Evolutionary conservation across 2,797 vertebrate genomes (phyloP), one percentile per base, ranked within the genome.

Genomic region (Heterohyrax brucei): DNA sequence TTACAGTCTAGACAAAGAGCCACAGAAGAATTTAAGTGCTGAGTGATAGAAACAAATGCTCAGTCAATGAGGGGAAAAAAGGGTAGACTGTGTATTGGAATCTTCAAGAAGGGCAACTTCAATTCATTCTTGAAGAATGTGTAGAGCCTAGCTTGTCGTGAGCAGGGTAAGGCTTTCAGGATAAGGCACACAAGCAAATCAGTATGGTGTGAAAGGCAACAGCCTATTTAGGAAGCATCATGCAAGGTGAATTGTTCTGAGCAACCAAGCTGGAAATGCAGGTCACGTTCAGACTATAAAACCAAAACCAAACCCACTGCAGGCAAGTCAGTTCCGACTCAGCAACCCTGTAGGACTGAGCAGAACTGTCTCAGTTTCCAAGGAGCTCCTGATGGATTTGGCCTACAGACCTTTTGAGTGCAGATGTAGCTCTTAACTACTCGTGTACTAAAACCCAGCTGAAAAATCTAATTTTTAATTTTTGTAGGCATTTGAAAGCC

Each of bases 391-490:
- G 66, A 5, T 68, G 28, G 28, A 3, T 68, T 68, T n/a, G 30
- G n/a, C 13, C 30, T 68, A 4, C 10, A 9, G 10, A 68, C 28
- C 12, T 30, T 68, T 30, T 30, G 28, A 22, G 10, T 68, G 7
- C 26, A 30, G 7, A n/a, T 14, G 7, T 12, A n/a, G 66, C 28
- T 9, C 30, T 68, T 30, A n/a, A n/a, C 28, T 30, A 68, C 30
- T 68, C 72, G 30, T 18, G 33, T 30, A 39, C 64, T 75, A 39
- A 77, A 82, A 88, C 26, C 92, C 88, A 48, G 61, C 14, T 76
- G 61, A 95, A 80, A 30, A 62, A 73, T 68, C n/a, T 64, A n/a
- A 56, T 87, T 19, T 89, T 93, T 28, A 53, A 22, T 82, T 92
- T 44, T 59, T 95, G 61, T 56, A 86, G 72, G 76, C n/a, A 72